Evolutionary conservation across 2,113 vertebrate genomes (phyloP), one percentile per base, ranked within the genome.

Genomic region (Piaya cayana): DNA sequence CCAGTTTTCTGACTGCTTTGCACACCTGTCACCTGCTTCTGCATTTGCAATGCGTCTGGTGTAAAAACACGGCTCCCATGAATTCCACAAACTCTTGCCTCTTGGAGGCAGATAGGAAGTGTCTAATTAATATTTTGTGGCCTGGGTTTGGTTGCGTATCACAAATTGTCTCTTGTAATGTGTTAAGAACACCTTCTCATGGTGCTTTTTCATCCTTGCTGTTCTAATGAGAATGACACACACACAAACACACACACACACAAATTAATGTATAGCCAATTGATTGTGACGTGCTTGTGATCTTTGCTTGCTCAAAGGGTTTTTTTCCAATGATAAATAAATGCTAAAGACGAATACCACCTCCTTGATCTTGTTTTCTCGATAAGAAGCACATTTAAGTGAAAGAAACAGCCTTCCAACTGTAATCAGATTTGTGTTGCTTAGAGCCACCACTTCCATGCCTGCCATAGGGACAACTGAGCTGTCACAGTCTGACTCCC

Each of bases 241-340:
- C 86, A 60, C 15, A 56, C 15, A 39, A 25, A 29, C 12, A 43
- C 18, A 52, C 69, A 83, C 78, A 82, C 76, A 68, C 76, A 76
- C 23, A 86, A 91, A 97, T 98, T 98, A 97, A 97, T 99, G 98
- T 99, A 97, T 98, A 97, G 98, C 98, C 97, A 98, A 97, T 98
- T 98, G 98, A 98, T 98, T 99, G 99, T 99, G 98, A 99, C 94
- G 98, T 99, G 98, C 97, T 99, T 99, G 98, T 99, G 98, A 98
- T 98, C 98, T 98, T 98, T 99, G 99, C 99, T 99, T 99, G 99
- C 98, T 99, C 97, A 96, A 98, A 98, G 96, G 91, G 91, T n/a
- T 21, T 75, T 69, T 96, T 95, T 87, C 91, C 98, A 98, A 98
- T 98, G 97, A 98, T 97, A 97, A 99, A 99, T 99, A 99, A 99